Evolutionary conservation across 2,888 invertebrate species (phyloP).

Genomic region (Nomada fabriciana): DNA sequence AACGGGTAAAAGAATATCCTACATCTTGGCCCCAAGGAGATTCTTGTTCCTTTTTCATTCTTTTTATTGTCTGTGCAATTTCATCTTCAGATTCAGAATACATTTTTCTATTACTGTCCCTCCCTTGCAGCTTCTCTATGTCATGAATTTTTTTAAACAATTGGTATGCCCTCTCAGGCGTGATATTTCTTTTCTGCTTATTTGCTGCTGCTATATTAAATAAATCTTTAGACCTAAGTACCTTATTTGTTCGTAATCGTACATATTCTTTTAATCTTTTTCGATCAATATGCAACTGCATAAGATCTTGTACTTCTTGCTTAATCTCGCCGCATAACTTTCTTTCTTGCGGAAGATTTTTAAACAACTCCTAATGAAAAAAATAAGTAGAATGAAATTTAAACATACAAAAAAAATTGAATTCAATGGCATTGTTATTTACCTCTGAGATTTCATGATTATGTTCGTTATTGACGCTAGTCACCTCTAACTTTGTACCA

Average conservation of each 20-base stretch:
- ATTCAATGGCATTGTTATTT: conserved; percentile 18
- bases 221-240: conserved; percentile 81
- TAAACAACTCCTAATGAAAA: conserved; percentile 78
- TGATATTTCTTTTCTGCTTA: conserved; percentile 79
- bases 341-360: conserved; percentile 82
- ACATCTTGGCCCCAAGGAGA: conserved; percentile 81
- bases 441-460: conserved; percentile 84
- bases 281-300: conserved; percentile 81
- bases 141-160: conserved; percentile 80
- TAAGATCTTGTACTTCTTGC: conserved; percentile 81
- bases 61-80: conserved; percentile 78
- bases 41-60: conserved; percentile 78
- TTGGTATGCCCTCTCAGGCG: conserved; percentile 80
- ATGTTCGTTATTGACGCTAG: conserved; percentile 84
- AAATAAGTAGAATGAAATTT: conserved; percentile 6
- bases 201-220: conserved; percentile 83
- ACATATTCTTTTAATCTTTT: conserved; percentile 82
- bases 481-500: conserved; percentile 84
- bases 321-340: conserved; percentile 82
- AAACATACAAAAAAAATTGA: conserved; percentile 23
- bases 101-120: conserved; percentile 68
- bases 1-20: conserved; percentile 38
- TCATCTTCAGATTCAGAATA: conserved; percentile 81
- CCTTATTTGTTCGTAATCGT: conserved; percentile 80
- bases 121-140: conserved; percentile 78